These are phyloP conservation scores for Axea sp. DNA, from an alignment of 2,888 invertebrate genomes.

Conservation along the genomic window DNA sequence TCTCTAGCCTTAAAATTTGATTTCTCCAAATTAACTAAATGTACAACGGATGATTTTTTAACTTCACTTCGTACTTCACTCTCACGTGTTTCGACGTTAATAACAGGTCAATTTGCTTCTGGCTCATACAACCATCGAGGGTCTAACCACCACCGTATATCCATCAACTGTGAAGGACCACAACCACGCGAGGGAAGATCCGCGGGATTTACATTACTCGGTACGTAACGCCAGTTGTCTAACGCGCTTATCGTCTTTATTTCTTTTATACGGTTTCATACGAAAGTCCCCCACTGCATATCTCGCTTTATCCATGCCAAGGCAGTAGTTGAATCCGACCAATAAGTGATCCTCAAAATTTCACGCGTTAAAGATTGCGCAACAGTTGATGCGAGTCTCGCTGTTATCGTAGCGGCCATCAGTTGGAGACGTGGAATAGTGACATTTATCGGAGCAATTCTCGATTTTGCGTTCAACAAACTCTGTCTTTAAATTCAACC, in stretches of 20 bases:
- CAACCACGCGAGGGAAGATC: slow-evolving; percentile 72
- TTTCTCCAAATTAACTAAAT: background rate
- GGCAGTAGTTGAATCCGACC: slow-evolving; percentile 66
- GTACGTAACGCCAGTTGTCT: slow-evolving; percentile 67
- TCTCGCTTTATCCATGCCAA: slow-evolving; percentile 39
- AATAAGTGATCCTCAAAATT: slow-evolving; percentile 54
- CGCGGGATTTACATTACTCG: slow-evolving; percentile 70
- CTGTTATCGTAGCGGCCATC: slow-evolving; percentile 66
- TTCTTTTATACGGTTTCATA: slow-evolving; percentile 66
- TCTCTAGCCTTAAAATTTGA: background rate
- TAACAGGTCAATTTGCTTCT: slow-evolving; percentile 63
- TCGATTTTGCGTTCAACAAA: slow-evolving; percentile 63
- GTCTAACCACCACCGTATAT: slow-evolving; percentile 71
- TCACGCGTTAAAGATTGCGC: slow-evolving; percentile 5
- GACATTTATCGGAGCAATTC: slow-evolving; percentile 68
- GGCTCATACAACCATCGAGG: slow-evolving; percentile 66
- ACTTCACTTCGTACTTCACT: slow-evolving; percentile 54
- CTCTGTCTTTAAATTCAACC: background rate
- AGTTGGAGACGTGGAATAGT: slow-evolving; percentile 71
- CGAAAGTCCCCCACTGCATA: slow-evolving; percentile 66
- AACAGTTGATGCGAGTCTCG: slow-evolving; percentile 48
- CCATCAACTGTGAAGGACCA: slow-evolving; percentile 61
- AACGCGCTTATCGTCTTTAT: slow-evolving; percentile 49
- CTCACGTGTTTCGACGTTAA: slow-evolving; percentile 1
- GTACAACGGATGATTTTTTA: slow-evolving; percentile 28